Percentiles rank a stretch among this genome's conserved stretches.
phyloP scores from a whole-genome alignment of 2,888 invertebrate genomes.

The Sclerodermus sp. region DNA sequence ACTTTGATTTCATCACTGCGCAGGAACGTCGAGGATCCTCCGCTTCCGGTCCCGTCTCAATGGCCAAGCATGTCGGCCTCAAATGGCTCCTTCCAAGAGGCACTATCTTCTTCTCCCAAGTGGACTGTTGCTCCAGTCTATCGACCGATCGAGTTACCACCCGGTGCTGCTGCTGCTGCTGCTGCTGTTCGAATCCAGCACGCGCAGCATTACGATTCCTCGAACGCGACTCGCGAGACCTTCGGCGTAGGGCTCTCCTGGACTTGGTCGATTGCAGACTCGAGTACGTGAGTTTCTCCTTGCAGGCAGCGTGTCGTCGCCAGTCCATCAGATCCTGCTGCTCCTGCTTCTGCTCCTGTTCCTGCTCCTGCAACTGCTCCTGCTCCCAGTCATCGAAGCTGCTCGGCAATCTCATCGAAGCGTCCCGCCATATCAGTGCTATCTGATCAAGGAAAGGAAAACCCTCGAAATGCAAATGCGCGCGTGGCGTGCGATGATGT shows the following conservation, averaged over 20 bases:
- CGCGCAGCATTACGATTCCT: no score
- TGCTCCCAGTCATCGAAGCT: conserved; percentile 49
- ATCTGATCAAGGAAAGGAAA: conserved; percentile 40
- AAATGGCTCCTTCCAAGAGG: background rate
- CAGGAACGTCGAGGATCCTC: no score
- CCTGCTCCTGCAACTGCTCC: conserved; percentile 24
- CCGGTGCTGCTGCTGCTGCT: conserved; percentile 6
- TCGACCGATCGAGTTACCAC: conserved; percentile 28
- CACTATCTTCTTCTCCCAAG: no score
- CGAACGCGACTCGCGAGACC: no score
- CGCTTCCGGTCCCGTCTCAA: conserved; percentile 7
- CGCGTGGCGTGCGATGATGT: no score
- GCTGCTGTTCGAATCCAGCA: background rate
- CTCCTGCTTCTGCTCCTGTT: conserved; percentile 37
- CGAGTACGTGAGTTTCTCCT: no score
- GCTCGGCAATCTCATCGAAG: conserved; percentile 56
- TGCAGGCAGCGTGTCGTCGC: no score
- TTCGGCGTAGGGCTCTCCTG: no score
- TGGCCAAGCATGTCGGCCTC: no score
- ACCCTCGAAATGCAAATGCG: no score
- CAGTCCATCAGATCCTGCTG: conserved; percentile 1
- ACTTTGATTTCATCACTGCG: conserved; percentile 43
- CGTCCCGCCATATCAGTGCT: conserved; percentile 54
- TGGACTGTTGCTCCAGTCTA: conserved; percentile 19
- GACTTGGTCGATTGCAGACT: no score